Percentiles rank a stretch among this genome's conserved stretches.
Evolutionary conservation across 2,888 invertebrate species (phyloP).

Genomic region (Athripsodes cinereus): DNA sequence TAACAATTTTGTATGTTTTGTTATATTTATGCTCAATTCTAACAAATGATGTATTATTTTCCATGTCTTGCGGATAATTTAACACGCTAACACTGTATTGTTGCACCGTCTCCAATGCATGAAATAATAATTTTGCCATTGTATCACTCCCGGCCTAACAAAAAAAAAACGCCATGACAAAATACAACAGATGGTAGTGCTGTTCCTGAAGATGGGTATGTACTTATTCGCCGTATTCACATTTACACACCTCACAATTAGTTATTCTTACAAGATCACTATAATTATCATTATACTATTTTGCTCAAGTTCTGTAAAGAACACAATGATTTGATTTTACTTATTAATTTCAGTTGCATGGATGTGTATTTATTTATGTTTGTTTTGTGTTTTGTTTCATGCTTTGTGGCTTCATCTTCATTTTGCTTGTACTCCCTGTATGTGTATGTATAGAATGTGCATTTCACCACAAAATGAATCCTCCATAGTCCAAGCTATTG

Average conservation of each 20-base stretch:
- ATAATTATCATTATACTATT: too few relatives aligned
- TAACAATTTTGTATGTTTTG: too few relatives aligned
- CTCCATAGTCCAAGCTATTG: conserved; percentile 50
- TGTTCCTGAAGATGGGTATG: conserved; percentile 66
- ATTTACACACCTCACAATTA: not conserved
- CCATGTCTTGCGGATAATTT: conserved; percentile 10
- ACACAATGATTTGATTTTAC: conserved; percentile 7
- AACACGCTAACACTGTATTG: conserved; percentile 7
- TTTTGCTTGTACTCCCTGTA: conserved; percentile 20
- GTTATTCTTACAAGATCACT: not conserved
- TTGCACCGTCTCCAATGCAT: not conserved
- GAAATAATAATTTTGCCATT: conserved; percentile 5
- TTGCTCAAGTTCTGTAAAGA: too few relatives aligned
- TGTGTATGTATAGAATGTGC: not conserved
- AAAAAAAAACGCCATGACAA: conserved; percentile 22
- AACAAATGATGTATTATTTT: not conserved
- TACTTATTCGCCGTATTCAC: not conserved
- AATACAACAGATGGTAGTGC: conserved; percentile 68
- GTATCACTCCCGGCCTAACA: not conserved
- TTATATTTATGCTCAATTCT: too few relatives aligned
- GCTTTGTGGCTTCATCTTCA: conserved; percentile 25
- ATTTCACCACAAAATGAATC: conserved; percentile 37
- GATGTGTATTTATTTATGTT: conserved; percentile 28
- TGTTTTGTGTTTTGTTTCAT: conserved; percentile 37
- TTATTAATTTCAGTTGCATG: conserved; percentile 18